phyloP scores from a whole-genome alignment of 2,113 vertebrate species.

The Mormyrus lacerda region DNA sequence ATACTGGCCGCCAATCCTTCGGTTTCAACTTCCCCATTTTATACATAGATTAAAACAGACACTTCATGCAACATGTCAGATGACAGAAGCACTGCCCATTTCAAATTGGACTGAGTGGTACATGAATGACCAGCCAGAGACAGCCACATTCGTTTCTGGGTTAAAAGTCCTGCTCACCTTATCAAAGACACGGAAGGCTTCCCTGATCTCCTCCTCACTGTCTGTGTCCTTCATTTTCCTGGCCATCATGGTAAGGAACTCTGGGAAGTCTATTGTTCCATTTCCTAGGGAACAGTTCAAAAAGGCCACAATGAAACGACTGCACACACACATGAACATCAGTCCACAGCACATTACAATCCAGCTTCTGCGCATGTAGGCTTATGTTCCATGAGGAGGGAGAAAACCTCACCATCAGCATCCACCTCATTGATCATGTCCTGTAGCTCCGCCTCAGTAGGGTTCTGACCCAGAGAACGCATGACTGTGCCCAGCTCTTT shows the following conservation, averaged over 20 bases:
- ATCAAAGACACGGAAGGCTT: constrained; percentile 87
- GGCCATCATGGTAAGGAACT: constrained; percentile 90
- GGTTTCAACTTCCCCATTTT: background rate
- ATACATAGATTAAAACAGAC: background rate
- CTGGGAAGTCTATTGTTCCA: constrained; percentile 85
- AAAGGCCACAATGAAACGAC: background rate
- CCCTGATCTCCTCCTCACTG: constrained; percentile 86
- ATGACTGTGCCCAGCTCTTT: constrained; percentile 86
- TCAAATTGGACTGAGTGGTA: background rate
- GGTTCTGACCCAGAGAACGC: constrained; percentile 84
- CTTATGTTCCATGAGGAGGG: background rate
- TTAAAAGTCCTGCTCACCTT: constrained; percentile 58
- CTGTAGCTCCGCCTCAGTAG: constrained; percentile 83
- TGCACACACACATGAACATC: background rate
- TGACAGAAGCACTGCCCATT: background rate
- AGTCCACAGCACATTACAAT: background rate
- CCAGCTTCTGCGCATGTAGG: background rate
- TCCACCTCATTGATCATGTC: constrained; percentile 92
- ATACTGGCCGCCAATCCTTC: background rate
- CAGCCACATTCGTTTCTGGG: background rate
- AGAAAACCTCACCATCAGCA: constrained; percentile 68
- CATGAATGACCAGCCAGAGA: background rate
- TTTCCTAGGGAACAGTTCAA: constrained; percentile 61
- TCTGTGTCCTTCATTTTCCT: constrained; percentile 92
- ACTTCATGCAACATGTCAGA: background rate